These are phyloP conservation scores for Anodontia alba DNA, from an alignment of 2,888 invertebrate genomes.

Conservation along the genomic window DNA sequence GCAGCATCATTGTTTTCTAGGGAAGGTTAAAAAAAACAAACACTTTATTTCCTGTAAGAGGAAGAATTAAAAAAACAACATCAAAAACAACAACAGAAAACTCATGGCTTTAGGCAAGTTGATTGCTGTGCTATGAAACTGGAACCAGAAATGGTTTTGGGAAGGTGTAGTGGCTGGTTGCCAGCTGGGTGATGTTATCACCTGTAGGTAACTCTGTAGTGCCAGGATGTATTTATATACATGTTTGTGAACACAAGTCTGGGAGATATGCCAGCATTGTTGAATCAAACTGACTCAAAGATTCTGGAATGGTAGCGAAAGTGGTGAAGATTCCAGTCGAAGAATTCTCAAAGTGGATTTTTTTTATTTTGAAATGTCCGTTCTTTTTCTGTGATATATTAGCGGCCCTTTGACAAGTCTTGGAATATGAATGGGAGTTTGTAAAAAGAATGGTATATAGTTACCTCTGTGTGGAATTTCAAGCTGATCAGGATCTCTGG, in stretches of 20 bases:
- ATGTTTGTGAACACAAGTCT: background rate
- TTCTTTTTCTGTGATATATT: background rate
- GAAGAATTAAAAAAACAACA: too few relatives aligned
- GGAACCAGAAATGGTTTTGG: background rate
- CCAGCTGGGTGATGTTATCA: constrained; percentile 14
- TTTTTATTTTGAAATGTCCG: constrained; percentile 1
- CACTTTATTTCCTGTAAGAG: too few relatives aligned
- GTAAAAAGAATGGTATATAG: background rate
- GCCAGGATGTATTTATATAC: background rate
- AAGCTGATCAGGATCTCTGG: too few relatives aligned
- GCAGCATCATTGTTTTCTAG: too few relatives aligned
- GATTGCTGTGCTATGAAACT: background rate
- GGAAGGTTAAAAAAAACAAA: too few relatives aligned
- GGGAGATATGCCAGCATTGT: background rate
- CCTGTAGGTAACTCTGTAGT: background rate
- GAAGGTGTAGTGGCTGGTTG: constrained; percentile 1
- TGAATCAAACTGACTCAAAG: background rate
- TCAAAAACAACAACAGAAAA: too few relatives aligned
- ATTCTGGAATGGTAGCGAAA: background rate
- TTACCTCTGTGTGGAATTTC: background rate
- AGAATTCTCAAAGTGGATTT: background rate
- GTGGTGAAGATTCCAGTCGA: background rate
- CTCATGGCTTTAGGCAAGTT: too few relatives aligned
- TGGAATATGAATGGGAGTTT: constrained; percentile 13
- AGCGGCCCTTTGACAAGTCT: background rate